Evolutionary conservation across 2,797 vertebrate genomes (phyloP).

Genomic region (Nannoperca australis): DNA sequence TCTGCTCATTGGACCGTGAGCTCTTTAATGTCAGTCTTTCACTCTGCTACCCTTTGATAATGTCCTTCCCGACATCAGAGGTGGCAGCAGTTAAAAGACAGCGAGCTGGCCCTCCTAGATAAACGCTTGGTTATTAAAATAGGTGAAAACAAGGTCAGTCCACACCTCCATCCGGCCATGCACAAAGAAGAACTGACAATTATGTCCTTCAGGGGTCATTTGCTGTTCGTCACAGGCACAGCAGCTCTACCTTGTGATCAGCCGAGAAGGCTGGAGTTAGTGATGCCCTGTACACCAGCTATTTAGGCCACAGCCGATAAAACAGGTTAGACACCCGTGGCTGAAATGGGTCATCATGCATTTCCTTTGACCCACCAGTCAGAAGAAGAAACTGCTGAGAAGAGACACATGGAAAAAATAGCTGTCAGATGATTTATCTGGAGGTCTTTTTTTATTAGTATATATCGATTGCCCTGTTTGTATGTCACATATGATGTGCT

Average conservation of each 20-base stretch:
- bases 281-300: constrained; percentile 19
- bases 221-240: constrained; percentile 33
- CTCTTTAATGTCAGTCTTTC: constrained; percentile 25
- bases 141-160: constrained; percentile 68
- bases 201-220: constrained; percentile 59
- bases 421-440: background rate
- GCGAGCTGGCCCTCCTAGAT: constrained; percentile 20
- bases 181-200: constrained; percentile 54
- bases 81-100: constrained; percentile 42
- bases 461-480: background rate
- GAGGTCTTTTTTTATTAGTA: background rate
- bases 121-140: constrained; percentile 50
- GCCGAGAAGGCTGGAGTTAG: constrained; percentile 22
- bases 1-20: constrained; percentile 6
- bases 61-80: constrained; percentile 42
- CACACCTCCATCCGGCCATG: constrained; percentile 51
- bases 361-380: constrained; percentile 20
- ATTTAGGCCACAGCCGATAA: constrained; percentile 40
- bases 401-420: background rate
- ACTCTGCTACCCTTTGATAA: constrained; percentile 42
- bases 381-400: background rate
- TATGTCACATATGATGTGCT: background rate
- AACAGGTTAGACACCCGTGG: constrained; percentile 29
- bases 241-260: constrained; percentile 56
- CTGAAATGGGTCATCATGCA: constrained; percentile 39